Percentiles rank a stretch among this genome's conserved stretches.
phyloP scores from a whole-genome alignment of 2,113 vertebrate genomes.

The Ciconia stormi region DNA sequence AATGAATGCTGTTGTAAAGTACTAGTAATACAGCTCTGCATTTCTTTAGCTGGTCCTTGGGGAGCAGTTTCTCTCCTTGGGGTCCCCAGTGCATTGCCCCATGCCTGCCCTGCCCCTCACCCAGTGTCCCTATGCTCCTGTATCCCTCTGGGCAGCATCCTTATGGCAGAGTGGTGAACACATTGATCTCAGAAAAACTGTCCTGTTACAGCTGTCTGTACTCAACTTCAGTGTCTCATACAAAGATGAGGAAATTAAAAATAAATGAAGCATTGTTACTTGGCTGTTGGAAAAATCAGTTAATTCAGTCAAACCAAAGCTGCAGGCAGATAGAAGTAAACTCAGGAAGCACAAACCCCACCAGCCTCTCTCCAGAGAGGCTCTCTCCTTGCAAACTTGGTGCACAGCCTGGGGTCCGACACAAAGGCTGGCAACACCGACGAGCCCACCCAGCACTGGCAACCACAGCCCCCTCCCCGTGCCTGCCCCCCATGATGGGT shows the following conservation, averaged over 20 bases:
- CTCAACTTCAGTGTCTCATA: background rate
- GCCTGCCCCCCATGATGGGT: background rate
- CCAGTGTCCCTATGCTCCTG: fast-evolving
- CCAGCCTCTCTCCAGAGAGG: background rate
- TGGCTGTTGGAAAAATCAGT: background rate
- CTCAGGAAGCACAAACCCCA: background rate
- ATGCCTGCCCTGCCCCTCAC: fast-evolving
- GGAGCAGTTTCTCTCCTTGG: fast-evolving
- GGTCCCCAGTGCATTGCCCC: too few relatives aligned
- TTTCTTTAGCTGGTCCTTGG: background rate
- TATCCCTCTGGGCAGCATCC: background rate
- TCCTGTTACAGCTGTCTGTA: background rate
- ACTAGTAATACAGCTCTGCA: fast-evolving
- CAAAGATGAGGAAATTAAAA: fast-evolving
- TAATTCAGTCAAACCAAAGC: background rate
- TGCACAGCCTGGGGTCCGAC: fast-evolving
- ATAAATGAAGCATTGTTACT: fast-evolving
- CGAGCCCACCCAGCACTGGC: fast-evolving
- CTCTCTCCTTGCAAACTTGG: background rate
- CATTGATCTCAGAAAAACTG: fast-evolving
- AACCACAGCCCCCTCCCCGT: background rate
- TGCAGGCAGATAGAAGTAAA: background rate
- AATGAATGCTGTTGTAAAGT: fast-evolving
- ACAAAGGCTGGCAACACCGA: fast-evolving
- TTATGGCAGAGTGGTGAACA: fast-evolving